These are phyloP conservation scores for Meriones unguiculatus DNA, from an alignment of 2,113 vertebrate species.

Conservation along the genomic window DNA sequence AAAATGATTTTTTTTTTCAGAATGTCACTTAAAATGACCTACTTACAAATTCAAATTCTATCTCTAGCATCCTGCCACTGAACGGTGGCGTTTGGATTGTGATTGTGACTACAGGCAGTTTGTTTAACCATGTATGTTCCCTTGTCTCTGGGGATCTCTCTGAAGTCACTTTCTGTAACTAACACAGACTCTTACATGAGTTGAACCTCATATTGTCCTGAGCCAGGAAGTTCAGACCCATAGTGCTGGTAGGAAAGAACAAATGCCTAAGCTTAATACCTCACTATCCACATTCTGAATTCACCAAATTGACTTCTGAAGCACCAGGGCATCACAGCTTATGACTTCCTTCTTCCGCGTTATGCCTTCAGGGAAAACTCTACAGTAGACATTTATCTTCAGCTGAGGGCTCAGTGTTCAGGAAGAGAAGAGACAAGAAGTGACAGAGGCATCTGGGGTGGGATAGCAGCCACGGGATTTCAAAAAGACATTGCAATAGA, in stretches of 20 bases:
- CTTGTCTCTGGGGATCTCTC: conserved; percentile 4
- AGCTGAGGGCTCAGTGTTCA: neutral
- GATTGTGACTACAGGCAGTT: neutral
- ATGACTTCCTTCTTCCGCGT: neutral
- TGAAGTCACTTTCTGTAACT: neutral
- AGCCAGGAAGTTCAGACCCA: neutral
- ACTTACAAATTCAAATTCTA: conserved; percentile 31
- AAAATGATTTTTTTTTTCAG: conserved; percentile 24
- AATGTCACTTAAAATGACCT: conserved; percentile 48
- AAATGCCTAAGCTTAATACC: neutral
- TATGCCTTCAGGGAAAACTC: neutral
- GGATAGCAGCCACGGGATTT: neutral
- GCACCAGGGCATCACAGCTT: neutral
- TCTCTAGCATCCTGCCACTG: conserved; percentile 21
- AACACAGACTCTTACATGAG: neutral
- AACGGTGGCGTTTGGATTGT: neutral
- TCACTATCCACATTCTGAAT: neutral
- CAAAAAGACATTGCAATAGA: neutral
- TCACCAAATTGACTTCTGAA: neutral
- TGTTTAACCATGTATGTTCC: neutral
- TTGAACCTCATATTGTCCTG: neutral
- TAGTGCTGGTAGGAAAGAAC: neutral
- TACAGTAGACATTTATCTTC: neutral
- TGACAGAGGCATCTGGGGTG: neutral
- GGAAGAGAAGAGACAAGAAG: neutral